phyloP scores from a whole-genome alignment of 2,113 vertebrate genomes.

The Xenopus tropicalis region UCB_Xtro_10.0 CM004449.2:24109501-24110000 shows the following conservation, averaged over 20 bases:
- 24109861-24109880: slow-evolving; percentile 3
- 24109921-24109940: not conserved
- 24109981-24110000: too few relatives aligned
- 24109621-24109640: too few relatives aligned
- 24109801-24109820: not conserved
- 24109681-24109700: too few relatives aligned
- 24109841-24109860: slow-evolving; percentile 1
- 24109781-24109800: not conserved
- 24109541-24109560: too few relatives aligned
- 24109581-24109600: too few relatives aligned
- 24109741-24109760: not conserved
- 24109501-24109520: too few relatives aligned
- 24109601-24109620: too few relatives aligned
- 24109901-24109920: not conserved
- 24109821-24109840: slow-evolving; percentile 1
- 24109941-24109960: not conserved
- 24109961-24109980: not conserved
- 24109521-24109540: too few relatives aligned
- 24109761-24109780: not conserved
- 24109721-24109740: not conserved
- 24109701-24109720: too few relatives aligned
- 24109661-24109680: too few relatives aligned
- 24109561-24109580: too few relatives aligned
- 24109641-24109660: too few relatives aligned
- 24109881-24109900: slow-evolving; percentile 2